Evolutionary conservation across 1,140 invertebrate species (phyloP), one percentile per base, ranked within the genome.

Genomic region (Heliconius eleuchia): DNA sequence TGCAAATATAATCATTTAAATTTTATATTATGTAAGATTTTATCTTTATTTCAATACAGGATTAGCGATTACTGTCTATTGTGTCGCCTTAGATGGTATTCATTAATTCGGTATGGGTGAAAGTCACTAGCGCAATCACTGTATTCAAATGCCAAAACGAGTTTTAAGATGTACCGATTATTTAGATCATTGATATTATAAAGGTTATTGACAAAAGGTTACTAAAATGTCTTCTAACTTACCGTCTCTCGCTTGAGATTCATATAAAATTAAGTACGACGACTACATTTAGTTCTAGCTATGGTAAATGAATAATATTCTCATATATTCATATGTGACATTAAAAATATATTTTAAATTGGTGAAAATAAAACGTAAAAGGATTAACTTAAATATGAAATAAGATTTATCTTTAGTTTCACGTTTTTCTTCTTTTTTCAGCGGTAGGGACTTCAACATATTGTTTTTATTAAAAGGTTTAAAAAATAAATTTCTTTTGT

Each of bases 121-220:
- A 79, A 79, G 78, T 74, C 73, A 79, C 73, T 74, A 60, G 73
- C 60, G 73, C 74, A 79, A 79, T 79, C 60, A 74, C 73, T 11
- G 46, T 76, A 70, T 73, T 50, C 46, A 74, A 66, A 75, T 74
- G 74, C 73, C 46, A 72, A 75, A 79, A 79, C 78, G 18, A 75
- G 78, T 78, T 78, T 66, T 27, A 46, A 57, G 77, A 78, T 78
- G 57, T 66, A 72, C 52, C 57, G 55, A 27, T 79, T 71, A 79
- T 75, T 39, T 74, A 39, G 73, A 70, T 52, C 57, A 30, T 18
- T 42, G 71, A 16, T 42, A 73, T n/a, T 16, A 34, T 77, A 73
- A 39, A 75, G 73, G 42, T 55, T 39, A 74, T 71, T 74, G 73
- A 34, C 50, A 52, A 52, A 19, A 52, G 5, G 50, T 52, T 52